phyloP scores from a whole-genome alignment of 2,113 vertebrate genomes.

The Strigops habroptila region DNA sequence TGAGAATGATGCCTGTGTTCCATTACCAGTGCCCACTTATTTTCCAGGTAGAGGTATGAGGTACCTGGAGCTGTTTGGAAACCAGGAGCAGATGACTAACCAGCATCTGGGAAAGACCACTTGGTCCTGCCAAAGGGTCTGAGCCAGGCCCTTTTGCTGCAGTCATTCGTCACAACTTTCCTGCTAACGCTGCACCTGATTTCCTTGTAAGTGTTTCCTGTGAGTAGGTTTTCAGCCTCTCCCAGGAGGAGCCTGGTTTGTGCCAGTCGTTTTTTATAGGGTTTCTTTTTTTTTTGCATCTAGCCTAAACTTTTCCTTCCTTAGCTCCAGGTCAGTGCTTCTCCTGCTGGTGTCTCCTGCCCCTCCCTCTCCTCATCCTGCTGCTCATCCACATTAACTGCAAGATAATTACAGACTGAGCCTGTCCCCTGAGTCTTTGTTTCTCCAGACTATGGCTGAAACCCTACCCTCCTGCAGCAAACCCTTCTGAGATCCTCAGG shows the following conservation, averaged over 20 bases:
- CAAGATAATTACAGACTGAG: slow-evolving; percentile 11
- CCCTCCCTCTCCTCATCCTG: slow-evolving; percentile 9
- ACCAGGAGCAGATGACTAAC: neutral
- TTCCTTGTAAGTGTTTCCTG: neutral
- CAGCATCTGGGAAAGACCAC: neutral
- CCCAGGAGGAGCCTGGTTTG: neutral
- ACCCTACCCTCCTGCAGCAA: neutral
- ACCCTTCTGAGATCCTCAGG: neutral
- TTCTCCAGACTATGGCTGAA: slow-evolving; percentile 1
- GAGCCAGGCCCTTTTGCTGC: neutral
- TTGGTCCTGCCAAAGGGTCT: neutral
- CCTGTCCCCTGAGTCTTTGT: slow-evolving; percentile 2
- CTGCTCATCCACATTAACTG: neutral
- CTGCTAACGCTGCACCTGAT: neutral
- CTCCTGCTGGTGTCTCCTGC: neutral
- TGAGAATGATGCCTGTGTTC: neutral
- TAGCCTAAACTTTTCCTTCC: slow-evolving; percentile 2
- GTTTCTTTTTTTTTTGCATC: neutral
- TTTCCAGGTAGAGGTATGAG: neutral
- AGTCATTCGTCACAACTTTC: neutral
- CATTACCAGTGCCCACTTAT: neutral
- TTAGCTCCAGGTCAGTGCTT: neutral
- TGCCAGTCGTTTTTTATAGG: neutral
- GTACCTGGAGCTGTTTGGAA: neutral
- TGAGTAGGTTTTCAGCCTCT: neutral